Evolutionary conservation across 2,797 vertebrate species (phyloP), one percentile per base, ranked within the genome.

Genomic region (Danio choprae): DNA sequence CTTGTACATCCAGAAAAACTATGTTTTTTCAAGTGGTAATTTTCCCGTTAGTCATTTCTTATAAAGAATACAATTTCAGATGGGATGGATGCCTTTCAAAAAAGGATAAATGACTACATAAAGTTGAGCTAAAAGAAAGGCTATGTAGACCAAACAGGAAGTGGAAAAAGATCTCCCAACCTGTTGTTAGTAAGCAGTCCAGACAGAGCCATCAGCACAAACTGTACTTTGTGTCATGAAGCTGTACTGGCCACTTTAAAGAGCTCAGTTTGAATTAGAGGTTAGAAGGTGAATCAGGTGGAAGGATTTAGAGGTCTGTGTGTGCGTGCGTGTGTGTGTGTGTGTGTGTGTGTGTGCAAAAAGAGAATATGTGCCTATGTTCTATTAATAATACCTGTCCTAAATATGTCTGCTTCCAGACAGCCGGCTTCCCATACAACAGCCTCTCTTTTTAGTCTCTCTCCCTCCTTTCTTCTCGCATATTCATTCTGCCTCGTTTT

Each of bases 341-440:
- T 41, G 48, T 65, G 15, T 43, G 36, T 15, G 36, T 60, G 38
- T 50, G 4, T 58, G 11, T 4, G 48, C 6, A 72, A 72, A 44
- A 12, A 70, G 11, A 51, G 36, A 55, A 71, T 67, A 67, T 62
- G 51, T 55, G 78, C 74, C 46, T 16, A 53, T 86, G 86, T 88
- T 85, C 77, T 90, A 86, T 89, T 84, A 86, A 82, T 85, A 87
- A 84, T 79, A 69, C 81, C 84, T 84, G 79, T 87, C 87, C 89
- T 88, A 87, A 91, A 92, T 92, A 87, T 92, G 91, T 93, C 89
- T 84, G 81, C 72, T 80, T 80, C 74, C 79, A 74, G 80, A 77
- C 74, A 69, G 74, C 77, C 73, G 60, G 65, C 70, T 55, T 71
- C 56, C 38, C 41, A 20, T 74, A 77, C 76, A 51, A 62, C 63